A percentile compares a stretch with the other conserved stretches of the same genome.
Conservation (phyloP, 2,797 vertebrate species). For the Rhadinocentrus ornatus region DNA sequence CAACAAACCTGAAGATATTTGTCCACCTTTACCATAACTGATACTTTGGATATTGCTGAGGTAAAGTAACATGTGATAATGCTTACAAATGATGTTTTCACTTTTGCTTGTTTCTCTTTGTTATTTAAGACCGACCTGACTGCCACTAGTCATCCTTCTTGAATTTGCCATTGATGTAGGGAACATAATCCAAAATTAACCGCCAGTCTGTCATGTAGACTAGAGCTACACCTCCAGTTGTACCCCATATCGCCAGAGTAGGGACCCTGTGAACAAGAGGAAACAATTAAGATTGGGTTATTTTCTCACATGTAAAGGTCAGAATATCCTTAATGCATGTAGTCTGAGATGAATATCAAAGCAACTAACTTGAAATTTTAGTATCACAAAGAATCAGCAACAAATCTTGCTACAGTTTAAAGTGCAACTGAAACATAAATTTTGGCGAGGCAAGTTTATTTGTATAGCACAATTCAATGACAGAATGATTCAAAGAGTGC, state of each 20-base stretch:
- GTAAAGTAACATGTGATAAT: not conserved
- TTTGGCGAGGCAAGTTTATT: no score
- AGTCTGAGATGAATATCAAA: not conserved
- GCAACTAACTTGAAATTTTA: not conserved
- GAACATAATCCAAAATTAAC: constrained; percentile 91
- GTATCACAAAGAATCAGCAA: not conserved
- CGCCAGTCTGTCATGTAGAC: constrained; percentile 92
- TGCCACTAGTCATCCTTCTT: constrained; percentile 79
- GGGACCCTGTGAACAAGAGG: constrained; percentile 81
- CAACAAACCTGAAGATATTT: not conserved
- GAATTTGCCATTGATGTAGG: constrained; percentile 91
- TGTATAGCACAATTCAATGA: no score
- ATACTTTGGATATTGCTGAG: not conserved
- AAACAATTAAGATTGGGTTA: not conserved
- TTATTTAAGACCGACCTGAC: constrained; percentile 44
- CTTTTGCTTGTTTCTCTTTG: not conserved
- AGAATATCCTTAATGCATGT: not conserved
- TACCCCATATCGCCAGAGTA: constrained; percentile 84
- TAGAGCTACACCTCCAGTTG: constrained; percentile 81
- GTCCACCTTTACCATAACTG: not conserved
- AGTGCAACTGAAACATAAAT: no score
- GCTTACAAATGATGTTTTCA: not conserved
- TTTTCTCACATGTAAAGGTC: not conserved
- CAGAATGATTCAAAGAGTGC: no score
- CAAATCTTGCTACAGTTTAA: no score